Evolutionary conservation across 2,797 vertebrate species (phyloP).

Genomic region (Amblyraja radiata): DNA sequence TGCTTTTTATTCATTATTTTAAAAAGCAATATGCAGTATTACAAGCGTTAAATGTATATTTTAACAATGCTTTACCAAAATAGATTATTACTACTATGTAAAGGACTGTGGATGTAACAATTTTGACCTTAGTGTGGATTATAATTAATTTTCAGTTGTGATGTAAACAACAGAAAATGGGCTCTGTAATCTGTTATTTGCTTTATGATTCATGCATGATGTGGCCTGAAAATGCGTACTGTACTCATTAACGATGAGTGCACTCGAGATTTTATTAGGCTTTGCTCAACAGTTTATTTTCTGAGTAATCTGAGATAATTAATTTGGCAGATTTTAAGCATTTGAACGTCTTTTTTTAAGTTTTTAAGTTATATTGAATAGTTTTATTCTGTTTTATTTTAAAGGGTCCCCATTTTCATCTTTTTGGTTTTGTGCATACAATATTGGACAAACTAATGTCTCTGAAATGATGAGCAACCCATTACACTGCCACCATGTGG

Average conservation of each 20-base stretch:
- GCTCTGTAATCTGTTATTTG: neutral
- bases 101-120: neutral
- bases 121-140: slow-evolving; percentile 12
- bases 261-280: neutral
- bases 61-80: too few species aligned
- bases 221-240: neutral
- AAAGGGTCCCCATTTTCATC: neutral
- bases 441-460: neutral
- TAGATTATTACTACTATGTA: neutral
- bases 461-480: neutral
- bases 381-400: neutral
- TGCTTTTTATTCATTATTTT: too few species aligned
- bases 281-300: neutral
- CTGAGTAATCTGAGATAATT: neutral
- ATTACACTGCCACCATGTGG: slow-evolving; percentile 2
- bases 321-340: neutral
- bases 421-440: neutral
- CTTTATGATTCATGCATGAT: neutral
- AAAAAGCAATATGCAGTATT: too few species aligned
- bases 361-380: neutral
- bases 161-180: neutral
- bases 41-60: too few species aligned
- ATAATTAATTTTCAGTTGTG: neutral
- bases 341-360: neutral
- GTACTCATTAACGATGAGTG: neutral